These are phyloP conservation scores for Pristionchus entomophagus DNA, from an alignment of 2,888 invertebrate genomes.

Conservation along the genomic window DNA sequence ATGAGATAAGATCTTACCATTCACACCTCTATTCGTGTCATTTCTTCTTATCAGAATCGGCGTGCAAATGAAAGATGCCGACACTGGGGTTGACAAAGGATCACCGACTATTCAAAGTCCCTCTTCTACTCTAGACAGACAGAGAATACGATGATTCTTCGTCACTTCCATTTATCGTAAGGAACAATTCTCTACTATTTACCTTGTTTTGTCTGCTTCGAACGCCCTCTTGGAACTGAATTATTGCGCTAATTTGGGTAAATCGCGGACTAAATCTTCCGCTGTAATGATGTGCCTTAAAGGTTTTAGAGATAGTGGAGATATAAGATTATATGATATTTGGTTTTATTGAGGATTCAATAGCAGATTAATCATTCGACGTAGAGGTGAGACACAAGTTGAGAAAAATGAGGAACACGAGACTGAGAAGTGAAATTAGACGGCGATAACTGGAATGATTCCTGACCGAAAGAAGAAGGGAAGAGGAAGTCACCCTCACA, in stretches of 20 bases:
- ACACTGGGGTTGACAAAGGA: background rate
- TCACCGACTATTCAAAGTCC: no score
- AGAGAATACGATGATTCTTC: no score
- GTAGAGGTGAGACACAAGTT: background rate
- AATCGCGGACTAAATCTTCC: no score
- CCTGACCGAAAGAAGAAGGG: background rate
- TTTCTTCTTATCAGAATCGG: background rate
- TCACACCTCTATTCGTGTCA: slow-evolving; percentile 14
- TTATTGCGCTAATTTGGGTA: no score
- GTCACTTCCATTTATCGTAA: no score
- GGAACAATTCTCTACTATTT: no score
- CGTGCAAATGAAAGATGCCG: background rate
- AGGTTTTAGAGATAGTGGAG: no score
- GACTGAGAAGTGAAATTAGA: background rate
- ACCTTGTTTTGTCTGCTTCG: no score
- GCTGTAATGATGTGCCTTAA: no score
- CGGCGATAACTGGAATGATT: background rate
- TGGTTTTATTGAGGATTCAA: no score
- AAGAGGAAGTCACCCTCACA: background rate
- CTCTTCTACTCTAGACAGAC: background rate
- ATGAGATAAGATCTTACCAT: background rate
- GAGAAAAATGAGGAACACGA: background rate
- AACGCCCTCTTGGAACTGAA: no score
- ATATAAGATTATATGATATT: no score
- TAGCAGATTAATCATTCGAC: background rate